Conservation (phyloP, 2,797 vertebrate genomes). For the Artibeus lituratus region DNA sequence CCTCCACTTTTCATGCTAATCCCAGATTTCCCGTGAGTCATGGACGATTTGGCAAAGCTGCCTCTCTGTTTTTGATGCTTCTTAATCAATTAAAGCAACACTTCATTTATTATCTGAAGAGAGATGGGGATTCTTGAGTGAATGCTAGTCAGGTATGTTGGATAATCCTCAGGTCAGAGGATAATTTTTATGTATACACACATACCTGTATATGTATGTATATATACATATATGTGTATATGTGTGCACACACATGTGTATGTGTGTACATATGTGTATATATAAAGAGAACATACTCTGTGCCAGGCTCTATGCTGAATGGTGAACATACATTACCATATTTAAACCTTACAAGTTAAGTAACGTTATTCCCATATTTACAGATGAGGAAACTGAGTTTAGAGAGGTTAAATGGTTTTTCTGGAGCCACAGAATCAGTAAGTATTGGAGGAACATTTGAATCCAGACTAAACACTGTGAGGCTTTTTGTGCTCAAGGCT, state of each 20-base stretch:
- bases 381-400: background rate
- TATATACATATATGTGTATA: too few relatives aligned
- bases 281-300: background rate
- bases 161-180: background rate
- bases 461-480: background rate
- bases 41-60: background rate
- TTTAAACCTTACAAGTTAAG: background rate
- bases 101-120: background rate
- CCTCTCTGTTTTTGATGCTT: background rate
- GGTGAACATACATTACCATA: background rate
- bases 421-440: background rate
- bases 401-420: background rate
- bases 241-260: too few relatives aligned
- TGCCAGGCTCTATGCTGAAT: background rate
- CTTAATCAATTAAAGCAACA: background rate
- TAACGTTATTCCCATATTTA: background rate
- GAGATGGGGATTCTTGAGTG: background rate
- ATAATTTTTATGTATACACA: too few relatives aligned
- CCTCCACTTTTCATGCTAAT: background rate
- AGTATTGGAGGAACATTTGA: background rate
- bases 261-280: too few relatives aligned
- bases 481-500: background rate
- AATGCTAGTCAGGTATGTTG: background rate
- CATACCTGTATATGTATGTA: too few relatives aligned
- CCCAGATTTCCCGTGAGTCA: background rate